phyloP scores from a whole-genome alignment of 2,113 vertebrate species.

The Lasiurus borealis region DNA sequence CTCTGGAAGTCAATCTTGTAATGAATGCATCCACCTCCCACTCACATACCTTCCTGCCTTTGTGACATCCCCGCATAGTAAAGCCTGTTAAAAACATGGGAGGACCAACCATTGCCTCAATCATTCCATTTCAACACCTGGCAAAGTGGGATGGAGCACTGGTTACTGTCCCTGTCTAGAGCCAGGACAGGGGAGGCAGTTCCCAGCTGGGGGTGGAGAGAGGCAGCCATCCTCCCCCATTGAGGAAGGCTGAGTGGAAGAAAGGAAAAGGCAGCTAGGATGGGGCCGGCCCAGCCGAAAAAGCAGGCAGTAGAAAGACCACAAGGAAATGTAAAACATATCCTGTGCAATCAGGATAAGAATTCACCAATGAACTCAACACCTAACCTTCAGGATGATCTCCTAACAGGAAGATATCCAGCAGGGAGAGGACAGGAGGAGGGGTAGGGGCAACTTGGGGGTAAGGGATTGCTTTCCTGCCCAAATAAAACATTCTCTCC shows the following conservation, averaged over 20 bases:
- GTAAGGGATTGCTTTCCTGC: background rate
- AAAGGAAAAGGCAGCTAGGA: background rate
- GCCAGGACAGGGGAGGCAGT: background rate
- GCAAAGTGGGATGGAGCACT: background rate
- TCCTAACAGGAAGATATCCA: background rate
- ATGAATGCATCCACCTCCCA: background rate
- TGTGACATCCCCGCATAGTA: background rate
- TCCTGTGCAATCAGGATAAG: background rate
- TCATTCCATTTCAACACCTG: slow-evolving; percentile 10
- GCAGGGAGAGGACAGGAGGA: background rate
- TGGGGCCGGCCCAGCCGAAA: background rate
- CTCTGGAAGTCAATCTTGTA: background rate
- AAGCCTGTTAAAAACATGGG: background rate
- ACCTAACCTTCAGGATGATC: background rate
- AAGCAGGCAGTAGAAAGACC: background rate
- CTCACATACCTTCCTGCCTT: background rate
- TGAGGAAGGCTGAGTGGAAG: background rate
- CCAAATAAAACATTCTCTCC: background rate
- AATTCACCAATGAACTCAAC: background rate
- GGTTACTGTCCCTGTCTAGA: background rate
- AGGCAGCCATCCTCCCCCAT: background rate
- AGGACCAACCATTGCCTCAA: background rate
- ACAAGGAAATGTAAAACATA: background rate
- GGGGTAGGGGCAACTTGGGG: background rate
- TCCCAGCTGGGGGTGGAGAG: background rate